phyloP scores from a whole-genome alignment of 2,113 vertebrate genomes.

The Acrocephalus arundinaceus region DNA sequence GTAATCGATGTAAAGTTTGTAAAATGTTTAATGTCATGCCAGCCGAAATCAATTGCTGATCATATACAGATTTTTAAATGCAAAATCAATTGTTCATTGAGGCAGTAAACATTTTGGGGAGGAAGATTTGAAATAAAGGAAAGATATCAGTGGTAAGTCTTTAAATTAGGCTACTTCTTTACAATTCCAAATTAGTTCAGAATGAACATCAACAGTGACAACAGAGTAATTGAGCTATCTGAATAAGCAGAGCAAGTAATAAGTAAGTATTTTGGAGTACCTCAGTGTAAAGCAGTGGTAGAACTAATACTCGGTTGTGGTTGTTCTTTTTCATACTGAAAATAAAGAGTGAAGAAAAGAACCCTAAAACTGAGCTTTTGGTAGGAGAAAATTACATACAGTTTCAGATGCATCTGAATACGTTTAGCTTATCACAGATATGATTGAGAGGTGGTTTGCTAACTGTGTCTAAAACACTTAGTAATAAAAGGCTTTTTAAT shows the following conservation, averaged over 20 bases:
- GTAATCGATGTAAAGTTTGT: not conserved
- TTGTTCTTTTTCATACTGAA: not conserved
- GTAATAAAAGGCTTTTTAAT: slow-evolving; percentile 60
- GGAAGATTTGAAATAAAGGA: not conserved
- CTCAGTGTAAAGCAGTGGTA: not conserved
- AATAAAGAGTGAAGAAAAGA: not conserved
- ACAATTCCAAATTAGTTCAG: not conserved
- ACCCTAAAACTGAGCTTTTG: not conserved
- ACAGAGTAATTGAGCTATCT: not conserved
- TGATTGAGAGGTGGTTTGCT: slow-evolving; percentile 47
- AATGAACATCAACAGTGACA: not conserved
- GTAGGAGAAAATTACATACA: not conserved
- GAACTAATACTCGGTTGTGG: not conserved
- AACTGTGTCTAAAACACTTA: slow-evolving; percentile 46
- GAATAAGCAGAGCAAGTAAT: not conserved
- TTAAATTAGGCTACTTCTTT: not conserved
- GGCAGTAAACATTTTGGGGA: not conserved
- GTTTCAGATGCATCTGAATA: not conserved
- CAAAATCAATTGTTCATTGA: not conserved
- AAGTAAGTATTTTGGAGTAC: not conserved
- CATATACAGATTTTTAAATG: not conserved
- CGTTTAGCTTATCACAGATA: not conserved
- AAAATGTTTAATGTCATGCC: not conserved
- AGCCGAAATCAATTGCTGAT: not conserved
- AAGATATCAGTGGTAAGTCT: not conserved